phyloP scores from a whole-genome alignment of 2,113 vertebrate genomes.

The Aspidoscelis tigris region DNA sequence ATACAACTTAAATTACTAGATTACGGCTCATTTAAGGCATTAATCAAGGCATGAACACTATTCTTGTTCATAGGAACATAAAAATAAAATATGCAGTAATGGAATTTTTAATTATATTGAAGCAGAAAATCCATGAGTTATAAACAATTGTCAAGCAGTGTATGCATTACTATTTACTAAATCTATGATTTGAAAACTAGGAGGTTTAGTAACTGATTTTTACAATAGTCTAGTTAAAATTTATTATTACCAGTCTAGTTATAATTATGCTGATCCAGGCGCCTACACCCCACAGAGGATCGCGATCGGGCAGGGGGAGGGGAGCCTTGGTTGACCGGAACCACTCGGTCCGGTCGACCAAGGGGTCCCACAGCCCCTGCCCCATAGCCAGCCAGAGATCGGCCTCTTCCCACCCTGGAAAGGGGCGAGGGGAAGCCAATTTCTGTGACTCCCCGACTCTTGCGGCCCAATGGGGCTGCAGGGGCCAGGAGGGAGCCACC shows the following conservation, averaged over 20 bases:
- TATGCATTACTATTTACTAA: not conserved
- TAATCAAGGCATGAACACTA: not conserved
- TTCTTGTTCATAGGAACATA: not conserved
- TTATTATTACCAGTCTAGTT: not conserved
- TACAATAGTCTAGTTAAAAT: not conserved
- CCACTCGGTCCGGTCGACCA: too few species aligned
- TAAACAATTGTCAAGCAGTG: not conserved
- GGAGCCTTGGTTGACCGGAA: too few species aligned
- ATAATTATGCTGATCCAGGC: not conserved
- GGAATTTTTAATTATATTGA: not conserved
- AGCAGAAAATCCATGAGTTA: not conserved
- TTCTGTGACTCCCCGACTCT: too few species aligned
- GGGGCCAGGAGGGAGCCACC: too few species aligned
- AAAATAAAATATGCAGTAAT: not conserved
- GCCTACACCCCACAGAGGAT: too few species aligned
- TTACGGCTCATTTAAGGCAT: slow-evolving; percentile 22
- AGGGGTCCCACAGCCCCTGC: too few species aligned
- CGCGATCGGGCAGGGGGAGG: too few species aligned
- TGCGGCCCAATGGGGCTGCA: too few species aligned
- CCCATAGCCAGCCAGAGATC: too few species aligned
- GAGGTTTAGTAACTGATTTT: not conserved
- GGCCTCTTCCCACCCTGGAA: too few species aligned
- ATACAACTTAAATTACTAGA: slow-evolving; percentile 26
- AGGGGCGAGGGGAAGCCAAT: too few species aligned
- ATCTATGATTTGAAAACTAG: not conserved